A percentile compares a stretch with the other conserved stretches of the same genome.
Conservation (phyloP, 2,888 invertebrate genomes). For the Nymphalis urticae region DNA sequence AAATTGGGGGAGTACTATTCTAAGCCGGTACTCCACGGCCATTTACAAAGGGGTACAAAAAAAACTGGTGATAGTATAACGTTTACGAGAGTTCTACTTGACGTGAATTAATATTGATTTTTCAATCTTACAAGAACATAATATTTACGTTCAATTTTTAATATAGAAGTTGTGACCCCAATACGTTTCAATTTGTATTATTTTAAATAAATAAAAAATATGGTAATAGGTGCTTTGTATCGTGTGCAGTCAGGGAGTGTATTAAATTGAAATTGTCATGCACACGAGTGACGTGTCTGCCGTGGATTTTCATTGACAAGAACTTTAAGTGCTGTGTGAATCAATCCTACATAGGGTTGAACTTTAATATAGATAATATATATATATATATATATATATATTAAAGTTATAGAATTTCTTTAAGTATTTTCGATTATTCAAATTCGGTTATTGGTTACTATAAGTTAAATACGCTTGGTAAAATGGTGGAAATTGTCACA, state of each 20-base stretch:
- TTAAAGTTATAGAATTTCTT: background rate
- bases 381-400: too few species aligned
- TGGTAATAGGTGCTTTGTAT: background rate
- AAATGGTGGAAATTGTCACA: too few species aligned
- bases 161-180: too few species aligned
- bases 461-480: background rate
- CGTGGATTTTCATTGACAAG: conserved; percentile 25
- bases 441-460: background rate
- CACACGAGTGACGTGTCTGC: conserved; percentile 23
- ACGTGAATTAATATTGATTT: too few species aligned
- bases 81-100: too few species aligned
- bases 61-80: too few species aligned
- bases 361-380: background rate
- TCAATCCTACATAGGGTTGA: conserved; percentile 3
- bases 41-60: too few species aligned
- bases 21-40: too few species aligned
- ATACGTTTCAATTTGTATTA: too few species aligned
- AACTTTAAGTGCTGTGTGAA: conserved; percentile 22
- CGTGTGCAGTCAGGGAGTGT: background rate
- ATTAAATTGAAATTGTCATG: conserved; percentile 24
- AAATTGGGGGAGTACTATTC: too few species aligned
- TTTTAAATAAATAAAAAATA: background rate
- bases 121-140: too few species aligned
- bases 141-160: too few species aligned
- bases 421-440: background rate